phyloP scores from a whole-genome alignment of 2,113 vertebrate genomes.

The Scolopax mira region DNA sequence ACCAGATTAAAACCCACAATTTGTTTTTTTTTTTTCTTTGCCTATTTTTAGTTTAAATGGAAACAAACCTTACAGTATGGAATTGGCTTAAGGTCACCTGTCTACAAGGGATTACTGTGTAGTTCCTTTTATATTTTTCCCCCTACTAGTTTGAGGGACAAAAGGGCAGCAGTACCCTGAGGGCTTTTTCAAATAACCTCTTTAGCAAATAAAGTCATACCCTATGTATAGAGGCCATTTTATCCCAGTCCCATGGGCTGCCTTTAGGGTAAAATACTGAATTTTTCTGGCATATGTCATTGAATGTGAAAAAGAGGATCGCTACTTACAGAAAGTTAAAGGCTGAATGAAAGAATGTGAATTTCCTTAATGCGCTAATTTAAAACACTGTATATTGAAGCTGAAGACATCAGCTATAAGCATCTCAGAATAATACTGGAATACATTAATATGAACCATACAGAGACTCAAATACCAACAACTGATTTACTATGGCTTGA shows the following conservation, averaged over 20 bases:
- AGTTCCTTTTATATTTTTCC: slow-evolving; percentile 22
- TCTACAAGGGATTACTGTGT: slow-evolving; percentile 70
- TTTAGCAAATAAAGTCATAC: slow-evolving; percentile 67
- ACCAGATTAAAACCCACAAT: slow-evolving; percentile 32
- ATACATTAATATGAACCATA: neutral
- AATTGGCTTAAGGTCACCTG: slow-evolving; percentile 74
- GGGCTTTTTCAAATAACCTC: slow-evolving; percentile 58
- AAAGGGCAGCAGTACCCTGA: slow-evolving; percentile 32
- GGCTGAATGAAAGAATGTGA: slow-evolving; percentile 33
- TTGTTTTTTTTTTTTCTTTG: slow-evolving; percentile 3
- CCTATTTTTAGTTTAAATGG: slow-evolving; percentile 58
- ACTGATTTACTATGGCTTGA: slow-evolving; percentile 1
- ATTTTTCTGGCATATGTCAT: slow-evolving; percentile 33
- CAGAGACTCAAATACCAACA: neutral
- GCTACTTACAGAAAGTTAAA: slow-evolving; percentile 25
- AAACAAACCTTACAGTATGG: slow-evolving; percentile 60
- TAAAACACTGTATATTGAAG: neutral
- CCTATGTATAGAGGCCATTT: slow-evolving; percentile 46
- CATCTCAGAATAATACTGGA: neutral
- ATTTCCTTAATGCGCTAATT: slow-evolving; percentile 10
- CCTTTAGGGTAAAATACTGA: slow-evolving; percentile 31
- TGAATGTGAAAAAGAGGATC: slow-evolving; percentile 40
- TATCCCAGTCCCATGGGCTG: slow-evolving; percentile 39
- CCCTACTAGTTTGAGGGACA: slow-evolving; percentile 48
- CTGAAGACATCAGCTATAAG: neutral